Conservation (phyloP, 1,140 invertebrate genomes). For the Papilio xuthus region DNA sequence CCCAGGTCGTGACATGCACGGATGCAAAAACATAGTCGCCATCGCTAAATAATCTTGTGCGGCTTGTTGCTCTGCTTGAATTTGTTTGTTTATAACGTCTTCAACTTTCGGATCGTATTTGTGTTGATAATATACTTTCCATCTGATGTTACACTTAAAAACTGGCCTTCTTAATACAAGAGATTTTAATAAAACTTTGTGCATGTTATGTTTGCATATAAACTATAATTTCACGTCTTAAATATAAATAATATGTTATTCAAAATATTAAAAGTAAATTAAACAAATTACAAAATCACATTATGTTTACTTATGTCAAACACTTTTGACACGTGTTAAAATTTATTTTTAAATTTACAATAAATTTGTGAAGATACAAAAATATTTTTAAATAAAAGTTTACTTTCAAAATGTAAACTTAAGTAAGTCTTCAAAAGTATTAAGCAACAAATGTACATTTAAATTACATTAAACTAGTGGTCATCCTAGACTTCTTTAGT, state of each 20-base stretch:
- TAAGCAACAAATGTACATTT: no score
- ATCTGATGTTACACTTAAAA: background rate
- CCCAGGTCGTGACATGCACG: constrained; percentile 43
- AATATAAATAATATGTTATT: no score
- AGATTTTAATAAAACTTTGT: constrained; percentile 8
- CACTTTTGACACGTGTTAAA: constrained; percentile 23
- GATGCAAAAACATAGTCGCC: constrained; percentile 50
- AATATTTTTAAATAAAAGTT: no score
- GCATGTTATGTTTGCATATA: constrained; percentile 15
- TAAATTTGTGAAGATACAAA: background rate
- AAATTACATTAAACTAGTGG: no score
- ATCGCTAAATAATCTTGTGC: constrained; percentile 52
- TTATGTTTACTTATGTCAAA: constrained; percentile 9
- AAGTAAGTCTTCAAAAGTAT: no score
- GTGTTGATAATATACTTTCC: constrained; percentile 40
- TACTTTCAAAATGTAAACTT: no score
- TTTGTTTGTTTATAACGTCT: constrained; percentile 51
- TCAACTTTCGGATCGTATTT: constrained; percentile 46
- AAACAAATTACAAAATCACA: background rate
- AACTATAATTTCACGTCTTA: constrained; percentile 3
- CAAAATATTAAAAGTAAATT: background rate
- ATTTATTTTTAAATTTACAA: constrained; percentile 2
- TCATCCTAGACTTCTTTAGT: no score
- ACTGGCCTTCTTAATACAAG: background rate
- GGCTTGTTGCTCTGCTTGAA: constrained; percentile 51